These are phyloP conservation scores for Chelidonichthys spinosus DNA, from an alignment of 2,797 vertebrate genomes.

Conservation along the genomic window DNA sequence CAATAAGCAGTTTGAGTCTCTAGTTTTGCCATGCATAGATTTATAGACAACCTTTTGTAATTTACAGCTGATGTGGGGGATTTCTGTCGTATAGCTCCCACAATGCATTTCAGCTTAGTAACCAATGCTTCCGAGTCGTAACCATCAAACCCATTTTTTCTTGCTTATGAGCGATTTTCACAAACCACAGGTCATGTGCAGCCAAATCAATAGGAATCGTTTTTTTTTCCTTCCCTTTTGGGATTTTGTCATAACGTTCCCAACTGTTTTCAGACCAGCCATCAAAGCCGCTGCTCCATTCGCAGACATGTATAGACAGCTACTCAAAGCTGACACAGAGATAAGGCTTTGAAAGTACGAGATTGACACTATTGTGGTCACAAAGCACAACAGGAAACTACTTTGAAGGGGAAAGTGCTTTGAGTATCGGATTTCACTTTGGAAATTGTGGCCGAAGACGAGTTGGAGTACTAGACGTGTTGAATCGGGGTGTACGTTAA, in stretches of 20 bases:
- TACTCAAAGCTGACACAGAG: slow-evolving; percentile 76
- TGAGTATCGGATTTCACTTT: slow-evolving; percentile 82
- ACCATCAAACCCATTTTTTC: slow-evolving; percentile 40
- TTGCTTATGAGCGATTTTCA: slow-evolving; percentile 38
- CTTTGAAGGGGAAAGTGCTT: slow-evolving; percentile 84
- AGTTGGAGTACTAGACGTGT: slow-evolving; percentile 66
- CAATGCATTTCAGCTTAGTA: slow-evolving; percentile 1
- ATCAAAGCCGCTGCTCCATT: slow-evolving; percentile 74
- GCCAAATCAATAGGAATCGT: slow-evolving; percentile 58
- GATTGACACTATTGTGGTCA: slow-evolving; percentile 86
- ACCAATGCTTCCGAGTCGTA: slow-evolving; percentile 7
- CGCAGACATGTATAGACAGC: slow-evolving; percentile 78
- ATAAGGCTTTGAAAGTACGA: slow-evolving; percentile 81
- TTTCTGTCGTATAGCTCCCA: slow-evolving; percentile 32
- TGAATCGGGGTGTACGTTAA: slow-evolving; percentile 65
- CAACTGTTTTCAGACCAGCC: slow-evolving; percentile 75
- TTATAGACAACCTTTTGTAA: not conserved
- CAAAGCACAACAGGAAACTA: slow-evolving; percentile 85
- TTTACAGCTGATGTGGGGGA: slow-evolving; percentile 14
- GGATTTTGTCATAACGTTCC: slow-evolving; percentile 64
- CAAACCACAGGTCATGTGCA: slow-evolving; percentile 49
- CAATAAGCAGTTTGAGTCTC: not conserved
- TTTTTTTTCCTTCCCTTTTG: slow-evolving; percentile 32
- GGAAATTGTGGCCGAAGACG: slow-evolving; percentile 73
- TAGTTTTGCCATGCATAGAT: not conserved